Evolutionary conservation across 2,797 vertebrate species (phyloP).

Genomic region (Rhincodon typus): DNA sequence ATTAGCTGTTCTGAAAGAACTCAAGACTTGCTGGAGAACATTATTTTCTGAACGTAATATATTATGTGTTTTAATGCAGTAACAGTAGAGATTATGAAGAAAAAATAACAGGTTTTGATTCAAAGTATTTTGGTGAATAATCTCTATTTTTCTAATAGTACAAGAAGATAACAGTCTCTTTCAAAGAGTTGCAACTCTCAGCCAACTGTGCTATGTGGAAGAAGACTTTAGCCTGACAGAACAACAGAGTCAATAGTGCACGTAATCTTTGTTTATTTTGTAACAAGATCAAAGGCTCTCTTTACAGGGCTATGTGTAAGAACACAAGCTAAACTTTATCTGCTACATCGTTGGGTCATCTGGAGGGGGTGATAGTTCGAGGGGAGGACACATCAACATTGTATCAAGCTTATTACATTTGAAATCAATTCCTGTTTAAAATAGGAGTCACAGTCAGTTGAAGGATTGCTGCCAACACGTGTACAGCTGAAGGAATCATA

Average conservation of each 20-base stretch:
- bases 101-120: neutral
- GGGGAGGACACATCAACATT: neutral
- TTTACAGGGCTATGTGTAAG: neutral
- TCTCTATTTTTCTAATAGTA: neutral
- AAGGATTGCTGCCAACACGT: neutral
- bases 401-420: neutral
- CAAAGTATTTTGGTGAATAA: neutral
- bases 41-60: neutral
- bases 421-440: neutral
- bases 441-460: neutral
- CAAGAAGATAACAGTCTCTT: neutral
- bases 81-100: neutral
- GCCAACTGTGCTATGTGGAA: neutral
- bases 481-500: neutral
- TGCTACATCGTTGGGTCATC: neutral
- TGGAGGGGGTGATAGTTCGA: neutral
- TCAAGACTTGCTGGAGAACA: neutral
- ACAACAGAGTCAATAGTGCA: neutral
- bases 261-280: neutral
- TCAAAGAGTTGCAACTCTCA: neutral
- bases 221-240: neutral
- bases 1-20: neutral
- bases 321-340: slow-evolving; percentile 1
- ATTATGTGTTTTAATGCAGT: neutral
- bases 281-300: slow-evolving; percentile 1